These are phyloP conservation scores for Yoshiicerus persimilis DNA, from an alignment of 1,140 invertebrate species.

Conservation along the genomic window DNA sequence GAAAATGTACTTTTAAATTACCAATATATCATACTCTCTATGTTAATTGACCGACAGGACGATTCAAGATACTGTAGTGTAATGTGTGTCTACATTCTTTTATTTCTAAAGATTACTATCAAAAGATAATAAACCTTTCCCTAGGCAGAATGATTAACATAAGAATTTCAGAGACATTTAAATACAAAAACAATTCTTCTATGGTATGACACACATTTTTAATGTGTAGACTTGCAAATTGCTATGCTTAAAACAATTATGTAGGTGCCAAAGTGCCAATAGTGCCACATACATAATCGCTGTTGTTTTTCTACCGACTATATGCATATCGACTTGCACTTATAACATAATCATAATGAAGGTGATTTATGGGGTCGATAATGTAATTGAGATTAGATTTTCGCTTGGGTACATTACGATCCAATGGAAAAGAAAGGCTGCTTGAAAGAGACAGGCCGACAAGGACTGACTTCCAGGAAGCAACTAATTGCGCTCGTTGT, in stretches of 20 bases:
- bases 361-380: background rate
- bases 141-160: background rate
- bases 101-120: too few relatives aligned
- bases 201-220: background rate
- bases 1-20: too few relatives aligned
- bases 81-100: too few relatives aligned
- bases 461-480: background rate
- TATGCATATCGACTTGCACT: background rate
- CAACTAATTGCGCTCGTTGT: background rate
- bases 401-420: background rate
- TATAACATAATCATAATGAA: too few relatives aligned
- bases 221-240: background rate
- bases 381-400: background rate
- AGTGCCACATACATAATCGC: background rate
- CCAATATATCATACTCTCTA: too few relatives aligned
- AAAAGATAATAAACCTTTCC: background rate
- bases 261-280: background rate
- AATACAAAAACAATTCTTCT: background rate
- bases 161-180: background rate
- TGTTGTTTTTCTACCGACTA: background rate
- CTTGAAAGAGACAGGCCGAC: background rate
- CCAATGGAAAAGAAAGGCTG: background rate
- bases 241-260: background rate
- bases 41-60: too few relatives aligned
- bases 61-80: too few relatives aligned